Conservation (phyloP, 2,113 vertebrate genomes). For the Indri indri region DNA sequence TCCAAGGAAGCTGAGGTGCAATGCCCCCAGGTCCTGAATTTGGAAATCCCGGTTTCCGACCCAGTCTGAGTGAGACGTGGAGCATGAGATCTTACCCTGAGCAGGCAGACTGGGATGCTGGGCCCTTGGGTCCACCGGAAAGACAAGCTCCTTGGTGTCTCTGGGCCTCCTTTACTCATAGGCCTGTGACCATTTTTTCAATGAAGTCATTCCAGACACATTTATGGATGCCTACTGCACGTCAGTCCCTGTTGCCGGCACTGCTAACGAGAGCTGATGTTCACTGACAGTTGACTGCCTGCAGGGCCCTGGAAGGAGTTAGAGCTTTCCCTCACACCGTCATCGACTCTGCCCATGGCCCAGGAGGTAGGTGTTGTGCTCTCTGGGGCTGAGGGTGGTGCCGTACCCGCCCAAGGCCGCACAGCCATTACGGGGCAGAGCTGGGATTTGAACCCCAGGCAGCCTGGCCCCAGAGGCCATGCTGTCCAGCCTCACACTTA, state of each 20-base stretch:
- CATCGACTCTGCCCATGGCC: fast-evolving
- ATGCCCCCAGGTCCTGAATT: neutral
- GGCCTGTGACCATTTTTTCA: neutral
- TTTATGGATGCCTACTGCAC: fast-evolving
- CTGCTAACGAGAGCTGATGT: neutral
- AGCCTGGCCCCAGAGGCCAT: neutral
- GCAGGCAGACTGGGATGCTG: neutral
- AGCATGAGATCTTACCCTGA: neutral
- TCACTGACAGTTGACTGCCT: neutral
- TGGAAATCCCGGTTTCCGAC: neutral
- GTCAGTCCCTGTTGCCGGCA: neutral
- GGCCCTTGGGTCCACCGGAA: neutral
- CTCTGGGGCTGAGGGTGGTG: neutral
- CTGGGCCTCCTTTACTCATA: neutral
- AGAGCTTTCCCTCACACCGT: neutral
- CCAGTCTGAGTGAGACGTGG: neutral
- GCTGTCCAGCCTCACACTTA: fast-evolving
- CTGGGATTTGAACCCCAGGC: neutral
- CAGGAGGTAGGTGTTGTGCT: neutral
- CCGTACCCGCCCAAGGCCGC: fast-evolving
- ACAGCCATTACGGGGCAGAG: fast-evolving
- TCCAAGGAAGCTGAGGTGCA: neutral
- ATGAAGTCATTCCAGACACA: neutral
- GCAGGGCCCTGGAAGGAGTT: neutral
- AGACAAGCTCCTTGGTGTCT: neutral